A percentile compares a stretch with the other conserved stretches of the same genome.
Evolutionary conservation across 2,888 invertebrate species (phyloP).

Genomic region (Leuctra nigra): DNA sequence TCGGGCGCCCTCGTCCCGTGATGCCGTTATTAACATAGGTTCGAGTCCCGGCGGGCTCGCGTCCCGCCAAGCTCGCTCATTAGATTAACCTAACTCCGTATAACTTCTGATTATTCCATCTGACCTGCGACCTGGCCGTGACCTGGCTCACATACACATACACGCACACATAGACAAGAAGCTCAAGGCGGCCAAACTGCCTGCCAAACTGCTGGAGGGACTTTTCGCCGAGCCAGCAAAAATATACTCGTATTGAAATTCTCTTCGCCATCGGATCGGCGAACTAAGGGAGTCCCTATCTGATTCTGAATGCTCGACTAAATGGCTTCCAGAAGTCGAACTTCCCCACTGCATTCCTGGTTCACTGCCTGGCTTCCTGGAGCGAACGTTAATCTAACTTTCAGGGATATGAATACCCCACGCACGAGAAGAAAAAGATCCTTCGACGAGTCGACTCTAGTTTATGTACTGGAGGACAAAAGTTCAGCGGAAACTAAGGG

Average conservation of each 20-base stretch:
- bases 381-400: constrained; percentile 17
- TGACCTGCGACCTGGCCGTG: neutral
- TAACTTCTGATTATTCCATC: constrained; percentile 4
- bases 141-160: neutral
- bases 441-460: constrained; percentile 1
- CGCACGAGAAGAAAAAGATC: neutral
- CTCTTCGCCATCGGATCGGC: constrained; percentile 9
- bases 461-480: constrained; percentile 17
- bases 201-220: neutral
- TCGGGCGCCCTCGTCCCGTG: constrained; percentile 2
- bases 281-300: constrained; percentile 8
- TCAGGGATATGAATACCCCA: constrained; percentile 16
- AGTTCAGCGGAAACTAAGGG: constrained; percentile 17
- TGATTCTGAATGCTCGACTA: constrained; percentile 18
- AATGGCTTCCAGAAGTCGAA: constrained; percentile 14
- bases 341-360: constrained; percentile 16
- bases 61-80: neutral
- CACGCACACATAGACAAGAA: too few relatives aligned
- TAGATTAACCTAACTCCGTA: constrained; percentile 7
- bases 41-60: neutral
- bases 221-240: constrained; percentile 12
- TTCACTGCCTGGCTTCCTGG: constrained; percentile 13
- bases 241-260: constrained; percentile 15
- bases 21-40: constrained; percentile 9
- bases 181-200: constrained; percentile 1